Conservation (phyloP, 2,888 invertebrate genomes). For the Mantis religiosa region DNA sequence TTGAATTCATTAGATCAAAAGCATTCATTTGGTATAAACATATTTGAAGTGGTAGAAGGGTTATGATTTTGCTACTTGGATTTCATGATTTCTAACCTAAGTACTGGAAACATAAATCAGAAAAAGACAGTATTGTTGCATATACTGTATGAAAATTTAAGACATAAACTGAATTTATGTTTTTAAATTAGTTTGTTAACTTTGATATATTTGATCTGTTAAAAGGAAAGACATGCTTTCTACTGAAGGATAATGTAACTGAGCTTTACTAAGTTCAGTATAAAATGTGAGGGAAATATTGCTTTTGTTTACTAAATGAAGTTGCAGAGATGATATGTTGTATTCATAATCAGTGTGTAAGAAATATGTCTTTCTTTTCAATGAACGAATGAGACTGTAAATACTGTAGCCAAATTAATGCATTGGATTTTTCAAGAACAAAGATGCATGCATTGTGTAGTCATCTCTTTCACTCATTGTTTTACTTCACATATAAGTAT, state of each 20-base stretch:
- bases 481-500: background rate
- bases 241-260: background rate
- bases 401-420: background rate
- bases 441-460: background rate
- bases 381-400: background rate
- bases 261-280: no score
- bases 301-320: background rate
- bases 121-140: background rate
- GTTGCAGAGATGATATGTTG: background rate
- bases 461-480: background rate
- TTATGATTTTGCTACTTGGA: background rate
- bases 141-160: background rate
- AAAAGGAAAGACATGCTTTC: background rate
- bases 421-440: background rate
- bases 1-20: no score
- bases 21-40: background rate
- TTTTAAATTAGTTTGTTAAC: background rate
- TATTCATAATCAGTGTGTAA: background rate
- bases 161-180: background rate
- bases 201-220: background rate
- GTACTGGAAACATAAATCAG: background rate
- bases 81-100: background rate
- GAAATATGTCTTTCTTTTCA: background rate
- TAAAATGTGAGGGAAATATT: no score
- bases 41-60: background rate